Percentiles rank a stretch among this genome's conserved stretches.
These are phyloP conservation scores for Drosophila sordidapex DNA, from an alignment of 2,888 invertebrate species.

Conservation along the genomic window DNA sequence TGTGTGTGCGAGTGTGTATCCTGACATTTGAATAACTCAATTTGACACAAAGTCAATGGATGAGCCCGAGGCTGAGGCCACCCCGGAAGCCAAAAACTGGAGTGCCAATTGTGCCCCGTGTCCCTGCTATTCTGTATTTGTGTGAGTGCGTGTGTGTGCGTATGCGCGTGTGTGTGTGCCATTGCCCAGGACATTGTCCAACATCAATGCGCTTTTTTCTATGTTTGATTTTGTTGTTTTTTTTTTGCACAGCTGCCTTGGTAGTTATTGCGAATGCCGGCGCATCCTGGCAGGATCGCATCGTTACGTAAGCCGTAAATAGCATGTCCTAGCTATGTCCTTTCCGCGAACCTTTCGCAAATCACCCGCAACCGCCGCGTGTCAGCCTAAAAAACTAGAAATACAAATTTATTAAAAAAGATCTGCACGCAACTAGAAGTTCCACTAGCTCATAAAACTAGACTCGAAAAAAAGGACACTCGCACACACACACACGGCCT, in stretches of 20 bases:
- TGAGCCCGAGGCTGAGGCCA: slow-evolving; percentile 67
- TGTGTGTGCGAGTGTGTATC: slow-evolving; percentile 5
- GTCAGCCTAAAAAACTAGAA: slow-evolving; percentile 71
- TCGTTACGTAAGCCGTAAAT: slow-evolving; percentile 69
- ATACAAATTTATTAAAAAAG: slow-evolving; percentile 1
- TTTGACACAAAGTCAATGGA: slow-evolving; percentile 81
- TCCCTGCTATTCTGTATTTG: background rate
- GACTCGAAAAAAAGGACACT: slow-evolving; percentile 13
- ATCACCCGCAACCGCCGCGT: slow-evolving; percentile 55
- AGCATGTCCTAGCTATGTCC: slow-evolving; percentile 14
- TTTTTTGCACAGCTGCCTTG: slow-evolving; percentile 12
- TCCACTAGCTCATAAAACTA: slow-evolving; percentile 50
- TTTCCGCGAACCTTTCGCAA: slow-evolving; percentile 49
- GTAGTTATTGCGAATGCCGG: slow-evolving; percentile 21
- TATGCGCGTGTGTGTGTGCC: slow-evolving; percentile 13
- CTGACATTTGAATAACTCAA: slow-evolving; percentile 77
- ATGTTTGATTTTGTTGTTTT: slow-evolving; percentile 1
- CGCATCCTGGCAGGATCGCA: slow-evolving; percentile 19
- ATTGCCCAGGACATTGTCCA: slow-evolving; percentile 38
- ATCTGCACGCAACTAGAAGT: slow-evolving; percentile 79
- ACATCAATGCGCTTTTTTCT: slow-evolving; percentile 15
- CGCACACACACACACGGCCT: slow-evolving; percentile 11
- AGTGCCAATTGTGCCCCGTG: slow-evolving; percentile 49
- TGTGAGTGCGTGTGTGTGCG: background rate
- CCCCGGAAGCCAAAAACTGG: slow-evolving; percentile 74